Percentiles rank a stretch among this genome's conserved stretches.
These are phyloP conservation scores for Callithrix jacchus DNA, from an alignment of 2,113 vertebrate species.

Conservation along the genomic window DNA sequence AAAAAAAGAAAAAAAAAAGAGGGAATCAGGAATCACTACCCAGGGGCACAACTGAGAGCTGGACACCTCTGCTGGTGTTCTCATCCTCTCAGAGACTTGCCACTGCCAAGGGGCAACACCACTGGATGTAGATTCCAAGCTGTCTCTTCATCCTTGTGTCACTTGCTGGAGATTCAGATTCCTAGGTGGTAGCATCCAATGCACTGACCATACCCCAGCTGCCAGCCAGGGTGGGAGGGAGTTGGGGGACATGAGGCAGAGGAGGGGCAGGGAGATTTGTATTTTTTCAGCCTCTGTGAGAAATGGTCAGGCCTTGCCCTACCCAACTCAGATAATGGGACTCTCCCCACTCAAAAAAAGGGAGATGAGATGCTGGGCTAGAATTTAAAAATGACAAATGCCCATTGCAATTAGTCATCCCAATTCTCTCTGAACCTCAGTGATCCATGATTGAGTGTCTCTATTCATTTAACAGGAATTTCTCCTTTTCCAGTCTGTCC, in stretches of 20 bases:
- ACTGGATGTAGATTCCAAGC: neutral
- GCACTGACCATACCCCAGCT: neutral
- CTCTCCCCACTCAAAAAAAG: neutral
- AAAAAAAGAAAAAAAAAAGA: neutral
- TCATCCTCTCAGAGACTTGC: neutral
- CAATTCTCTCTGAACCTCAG: neutral
- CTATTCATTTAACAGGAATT: neutral
- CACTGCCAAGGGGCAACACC: neutral
- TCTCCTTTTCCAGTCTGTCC: slow-evolving; percentile 28
- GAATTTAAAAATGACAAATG: neutral
- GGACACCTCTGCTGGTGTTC: neutral
- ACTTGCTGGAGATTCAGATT: neutral
- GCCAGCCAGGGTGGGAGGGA: too few species aligned
- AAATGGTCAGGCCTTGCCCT: neutral
- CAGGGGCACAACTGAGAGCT: neutral
- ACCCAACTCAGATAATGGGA: neutral
- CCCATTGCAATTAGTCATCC: neutral
- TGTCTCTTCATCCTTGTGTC: neutral
- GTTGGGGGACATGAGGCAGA: neutral
- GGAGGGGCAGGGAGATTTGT: neutral
- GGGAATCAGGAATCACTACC: neutral
- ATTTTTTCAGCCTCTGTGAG: neutral
- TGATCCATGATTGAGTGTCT: neutral
- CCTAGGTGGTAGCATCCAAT: neutral
- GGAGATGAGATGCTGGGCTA: neutral